These are phyloP conservation scores for Abrostola triplasia DNA, from an alignment of 2,888 invertebrate genomes.

Conservation along the genomic window DNA sequence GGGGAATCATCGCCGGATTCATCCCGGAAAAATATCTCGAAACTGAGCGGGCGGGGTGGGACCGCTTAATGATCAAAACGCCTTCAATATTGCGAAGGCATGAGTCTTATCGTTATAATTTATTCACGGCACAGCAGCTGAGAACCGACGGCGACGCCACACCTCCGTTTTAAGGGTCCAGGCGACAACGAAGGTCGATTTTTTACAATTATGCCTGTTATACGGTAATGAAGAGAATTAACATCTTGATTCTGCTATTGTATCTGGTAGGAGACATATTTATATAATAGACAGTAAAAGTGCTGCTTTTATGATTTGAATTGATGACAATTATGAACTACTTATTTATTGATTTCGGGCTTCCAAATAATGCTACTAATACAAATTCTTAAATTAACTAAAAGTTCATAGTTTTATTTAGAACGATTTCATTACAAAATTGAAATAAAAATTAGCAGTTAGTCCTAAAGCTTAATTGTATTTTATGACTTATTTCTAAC, in stretches of 20 bases:
- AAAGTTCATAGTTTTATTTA: too few relatives aligned
- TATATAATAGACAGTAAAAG: neutral
- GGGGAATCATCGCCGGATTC: constrained; percentile 66
- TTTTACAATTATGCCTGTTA: constrained; percentile 12
- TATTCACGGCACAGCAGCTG: constrained; percentile 80
- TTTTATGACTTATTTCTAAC: too few relatives aligned
- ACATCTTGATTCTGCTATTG: neutral
- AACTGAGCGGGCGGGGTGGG: constrained; percentile 65
- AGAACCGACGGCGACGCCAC: constrained; percentile 59
- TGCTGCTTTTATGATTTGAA: neutral
- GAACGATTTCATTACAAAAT: too few relatives aligned
- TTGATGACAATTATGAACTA: too few relatives aligned
- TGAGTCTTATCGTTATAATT: constrained; percentile 85
- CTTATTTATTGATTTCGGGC: too few relatives aligned
- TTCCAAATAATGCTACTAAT: too few relatives aligned
- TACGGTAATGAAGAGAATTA: neutral
- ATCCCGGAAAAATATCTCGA: constrained; percentile 76
- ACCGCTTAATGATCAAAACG: constrained; percentile 83
- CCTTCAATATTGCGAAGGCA: constrained; percentile 84
- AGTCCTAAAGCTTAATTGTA: too few relatives aligned
- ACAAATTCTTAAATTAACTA: too few relatives aligned
- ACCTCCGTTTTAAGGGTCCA: constrained; percentile 35
- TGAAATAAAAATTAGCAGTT: too few relatives aligned
- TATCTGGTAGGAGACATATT: neutral
- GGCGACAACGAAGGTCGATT: constrained; percentile 19